phyloP scores from a whole-genome alignment of 2,888 invertebrate species.

The Melikaiella ostensackeni region DNA sequence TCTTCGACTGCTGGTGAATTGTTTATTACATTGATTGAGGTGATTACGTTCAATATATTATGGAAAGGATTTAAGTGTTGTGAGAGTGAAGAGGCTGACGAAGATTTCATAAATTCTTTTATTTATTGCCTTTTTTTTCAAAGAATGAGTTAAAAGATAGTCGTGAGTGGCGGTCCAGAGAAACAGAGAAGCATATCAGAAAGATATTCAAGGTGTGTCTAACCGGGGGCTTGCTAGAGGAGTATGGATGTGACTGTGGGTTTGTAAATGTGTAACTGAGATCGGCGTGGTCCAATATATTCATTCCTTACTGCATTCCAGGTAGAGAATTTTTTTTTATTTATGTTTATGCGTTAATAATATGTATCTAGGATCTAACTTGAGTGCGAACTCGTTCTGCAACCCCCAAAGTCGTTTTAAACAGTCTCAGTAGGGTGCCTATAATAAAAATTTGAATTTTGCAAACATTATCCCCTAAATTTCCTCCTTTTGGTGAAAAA shows the following conservation, averaged over 20 bases:
- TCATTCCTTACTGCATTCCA: conserved; percentile 12
- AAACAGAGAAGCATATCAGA: conserved; percentile 23
- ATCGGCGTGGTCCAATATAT: conserved; percentile 16
- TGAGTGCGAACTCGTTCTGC: neutral
- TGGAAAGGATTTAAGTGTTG: too few relatives aligned
- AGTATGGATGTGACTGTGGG: conserved; percentile 13
- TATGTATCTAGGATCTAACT: neutral
- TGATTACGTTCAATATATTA: too few relatives aligned
- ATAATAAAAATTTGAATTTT: too few relatives aligned
- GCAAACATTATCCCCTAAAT: too few relatives aligned
- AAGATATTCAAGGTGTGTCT: conserved; percentile 38
- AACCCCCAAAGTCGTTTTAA: neutral
- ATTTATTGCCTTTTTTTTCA: too few relatives aligned
- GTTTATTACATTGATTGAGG: neutral
- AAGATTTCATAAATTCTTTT: too few relatives aligned
- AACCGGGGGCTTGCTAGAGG: conserved; percentile 30
- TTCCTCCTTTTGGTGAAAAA: too few relatives aligned
- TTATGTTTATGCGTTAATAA: neutral
- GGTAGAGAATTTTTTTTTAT: neutral
- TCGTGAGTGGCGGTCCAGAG: conserved; percentile 20
- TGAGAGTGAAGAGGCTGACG: too few relatives aligned
- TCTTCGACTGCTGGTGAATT: too few relatives aligned
- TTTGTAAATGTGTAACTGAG: conserved; percentile 15
- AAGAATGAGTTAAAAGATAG: neutral
- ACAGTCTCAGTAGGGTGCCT: neutral